phyloP scores from a whole-genome alignment of 2,888 invertebrate genomes.

The Endotricha flammealis region DNA sequence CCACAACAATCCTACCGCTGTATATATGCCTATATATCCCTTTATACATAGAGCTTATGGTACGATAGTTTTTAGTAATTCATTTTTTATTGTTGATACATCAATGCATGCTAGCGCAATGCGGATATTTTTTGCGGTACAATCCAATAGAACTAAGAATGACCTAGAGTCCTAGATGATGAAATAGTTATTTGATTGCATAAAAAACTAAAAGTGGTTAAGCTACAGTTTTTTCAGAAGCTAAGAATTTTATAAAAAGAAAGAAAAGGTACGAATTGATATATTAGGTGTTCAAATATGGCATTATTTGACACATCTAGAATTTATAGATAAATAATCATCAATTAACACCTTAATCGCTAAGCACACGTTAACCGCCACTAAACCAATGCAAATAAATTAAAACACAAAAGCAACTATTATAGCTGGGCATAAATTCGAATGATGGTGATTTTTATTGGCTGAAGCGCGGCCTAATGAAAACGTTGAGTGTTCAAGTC shows the following conservation, averaged over 20 bases:
- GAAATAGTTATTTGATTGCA: no score
- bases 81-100: neutral
- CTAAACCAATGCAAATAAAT: constrained; percentile 8
- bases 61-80: neutral
- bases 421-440: constrained; percentile 35
- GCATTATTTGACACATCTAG: no score
- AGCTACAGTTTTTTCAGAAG: no score
- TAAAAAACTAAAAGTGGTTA: no score
- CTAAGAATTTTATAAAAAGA: no score
- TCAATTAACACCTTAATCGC: neutral
- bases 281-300: no score
- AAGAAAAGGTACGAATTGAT: no score
- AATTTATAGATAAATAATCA: no score
- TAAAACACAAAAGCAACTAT: neutral
- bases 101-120: neutral
- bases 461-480: constrained; percentile 44
- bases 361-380: neutral
- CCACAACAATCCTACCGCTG: neutral
- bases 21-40: neutral
- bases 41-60: neutral
- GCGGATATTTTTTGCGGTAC: neutral
- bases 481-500: constrained; percentile 52
- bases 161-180: no score
- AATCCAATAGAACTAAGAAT: neutral
- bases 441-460: constrained; percentile 49